Base-by-base conservation (phyloP, 2,888 invertebrate genomes). In the Caenorhabditis japonica region DNA sequence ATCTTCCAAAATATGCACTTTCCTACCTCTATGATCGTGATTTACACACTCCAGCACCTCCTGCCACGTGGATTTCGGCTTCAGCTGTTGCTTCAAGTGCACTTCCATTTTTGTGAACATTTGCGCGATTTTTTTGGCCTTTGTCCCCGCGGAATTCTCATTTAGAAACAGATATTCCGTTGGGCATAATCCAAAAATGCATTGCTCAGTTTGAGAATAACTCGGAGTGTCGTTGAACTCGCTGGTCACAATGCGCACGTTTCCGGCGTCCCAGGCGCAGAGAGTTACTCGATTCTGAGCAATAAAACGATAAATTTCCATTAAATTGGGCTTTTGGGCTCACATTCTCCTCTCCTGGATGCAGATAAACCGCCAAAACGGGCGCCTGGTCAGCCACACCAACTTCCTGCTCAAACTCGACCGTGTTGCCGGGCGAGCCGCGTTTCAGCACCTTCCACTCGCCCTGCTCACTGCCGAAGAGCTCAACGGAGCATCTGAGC, bases 321-420 rank as follows among this genome's bases (percentile, higher is more conserved):
- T 44, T 12, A 55, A 33, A 10, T 13, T 25, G 10, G 33, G 15
- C 15, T 27, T n/a, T n/a, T 25, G 4, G 3, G 23, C 12, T 39
- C 36, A 77, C 81, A 61, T 83, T 78, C 19, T 61, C 64, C 7
- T 64, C 74, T 30, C 72, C 70, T n/a, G 72, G 60, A 47, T 61
- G 47, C 19, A 84, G 12, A 27, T 69, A 66, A 8, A 80, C 70
- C 12, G 78, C 76, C 73, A 84, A 70, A 23, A 76, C 46, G 2
- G 78, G 77, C 4, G 83, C 76, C 10, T 73, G 58, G 36, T 76
- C 79, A 1, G 72, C 70, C 33, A 77, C 76, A 15, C 79, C 83
- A 23, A 83, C 74, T 19, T 83, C 71, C 3, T 83, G 80, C 41
- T 82, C 80, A 44, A 84, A 84, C 17, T 82, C 83, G 7, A 68